phyloP scores from a whole-genome alignment of 2,113 vertebrate species.

The Actenoides lindsayi region DNA sequence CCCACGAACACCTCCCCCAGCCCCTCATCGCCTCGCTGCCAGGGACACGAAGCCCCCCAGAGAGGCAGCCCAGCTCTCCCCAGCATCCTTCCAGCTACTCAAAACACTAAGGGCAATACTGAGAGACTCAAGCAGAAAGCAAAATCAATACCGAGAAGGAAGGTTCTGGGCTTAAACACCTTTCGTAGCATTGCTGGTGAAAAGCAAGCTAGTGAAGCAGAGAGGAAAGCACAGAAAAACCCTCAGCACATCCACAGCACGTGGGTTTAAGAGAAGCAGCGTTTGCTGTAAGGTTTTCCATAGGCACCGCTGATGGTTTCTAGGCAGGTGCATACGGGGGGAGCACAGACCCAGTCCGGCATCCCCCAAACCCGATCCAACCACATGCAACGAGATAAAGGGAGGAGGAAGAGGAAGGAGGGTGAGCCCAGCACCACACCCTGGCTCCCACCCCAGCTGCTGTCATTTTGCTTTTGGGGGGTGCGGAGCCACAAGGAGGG shows the following conservation, averaged over 20 bases:
- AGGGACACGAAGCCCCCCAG: not conserved
- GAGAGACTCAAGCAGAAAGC: not conserved
- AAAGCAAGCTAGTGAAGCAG: not conserved
- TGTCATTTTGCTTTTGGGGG: not conserved
- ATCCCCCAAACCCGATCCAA: not conserved
- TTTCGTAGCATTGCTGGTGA: not conserved
- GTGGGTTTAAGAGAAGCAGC: rapidly evolving
- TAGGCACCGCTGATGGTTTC: not conserved
- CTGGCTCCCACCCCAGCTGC: not conserved
- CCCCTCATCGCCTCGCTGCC: rapidly evolving
- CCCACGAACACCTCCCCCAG: rapidly evolving
- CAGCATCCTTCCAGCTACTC: not conserved
- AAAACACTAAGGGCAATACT: not conserved
- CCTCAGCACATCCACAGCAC: not conserved
- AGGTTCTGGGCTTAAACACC: constrained; percentile 1
- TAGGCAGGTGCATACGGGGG: not conserved
- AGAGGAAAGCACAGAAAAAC: not conserved
- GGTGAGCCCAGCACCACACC: rapidly evolving
- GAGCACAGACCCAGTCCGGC: not conserved
- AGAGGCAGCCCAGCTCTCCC: not conserved
- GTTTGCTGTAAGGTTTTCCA: not conserved
- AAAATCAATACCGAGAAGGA: constrained; percentile 10
- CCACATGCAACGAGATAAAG: rapidly evolving
- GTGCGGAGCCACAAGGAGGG: rapidly evolving
- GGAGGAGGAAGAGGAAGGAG: not conserved